These are phyloP conservation scores for Ammodytes marinus DNA, from an alignment of 2,113 vertebrate genomes.

Conservation along the genomic window DNA sequence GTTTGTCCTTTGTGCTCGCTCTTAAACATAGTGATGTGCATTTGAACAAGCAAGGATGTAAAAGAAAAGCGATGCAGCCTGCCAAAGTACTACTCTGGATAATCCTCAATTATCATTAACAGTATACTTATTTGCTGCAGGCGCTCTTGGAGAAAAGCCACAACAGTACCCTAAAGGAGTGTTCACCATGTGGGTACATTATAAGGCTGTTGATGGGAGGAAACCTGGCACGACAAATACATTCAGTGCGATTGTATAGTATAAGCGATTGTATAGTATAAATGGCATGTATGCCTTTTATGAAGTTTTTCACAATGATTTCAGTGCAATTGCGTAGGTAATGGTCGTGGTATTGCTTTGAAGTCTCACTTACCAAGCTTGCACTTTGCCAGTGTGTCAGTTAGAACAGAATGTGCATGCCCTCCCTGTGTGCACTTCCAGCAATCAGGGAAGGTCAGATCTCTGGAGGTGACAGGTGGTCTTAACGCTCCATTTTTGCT, in stretches of 20 bases:
- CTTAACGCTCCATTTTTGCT: conserved; percentile 1
- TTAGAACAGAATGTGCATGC: neutral
- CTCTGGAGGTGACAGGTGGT: conserved; percentile 42
- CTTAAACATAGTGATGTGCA: conserved; percentile 20
- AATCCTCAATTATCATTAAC: conserved; percentile 51
- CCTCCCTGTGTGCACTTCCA: neutral
- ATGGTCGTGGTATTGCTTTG: neutral
- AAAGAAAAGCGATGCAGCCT: conserved; percentile 35
- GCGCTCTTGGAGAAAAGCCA: conserved; percentile 28
- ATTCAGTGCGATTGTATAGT: neutral
- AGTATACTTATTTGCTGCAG: conserved; percentile 47
- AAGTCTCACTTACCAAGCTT: neutral
- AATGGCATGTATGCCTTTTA: neutral
- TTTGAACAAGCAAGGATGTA: conserved; percentile 42
- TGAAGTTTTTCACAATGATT: neutral
- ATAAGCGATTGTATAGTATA: neutral
- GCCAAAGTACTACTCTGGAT: conserved; percentile 55
- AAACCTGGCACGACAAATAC: conserved; percentile 9
- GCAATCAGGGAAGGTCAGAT: conserved; percentile 15
- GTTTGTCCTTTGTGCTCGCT: conserved; percentile 44
- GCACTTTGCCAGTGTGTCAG: neutral
- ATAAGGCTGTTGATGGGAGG: conserved; percentile 1
- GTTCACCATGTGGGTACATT: neutral
- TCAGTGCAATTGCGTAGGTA: neutral
- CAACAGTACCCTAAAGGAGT: neutral